phyloP scores from a whole-genome alignment of 2,888 invertebrate genomes.

The Toxonevra muliebris region DNA sequence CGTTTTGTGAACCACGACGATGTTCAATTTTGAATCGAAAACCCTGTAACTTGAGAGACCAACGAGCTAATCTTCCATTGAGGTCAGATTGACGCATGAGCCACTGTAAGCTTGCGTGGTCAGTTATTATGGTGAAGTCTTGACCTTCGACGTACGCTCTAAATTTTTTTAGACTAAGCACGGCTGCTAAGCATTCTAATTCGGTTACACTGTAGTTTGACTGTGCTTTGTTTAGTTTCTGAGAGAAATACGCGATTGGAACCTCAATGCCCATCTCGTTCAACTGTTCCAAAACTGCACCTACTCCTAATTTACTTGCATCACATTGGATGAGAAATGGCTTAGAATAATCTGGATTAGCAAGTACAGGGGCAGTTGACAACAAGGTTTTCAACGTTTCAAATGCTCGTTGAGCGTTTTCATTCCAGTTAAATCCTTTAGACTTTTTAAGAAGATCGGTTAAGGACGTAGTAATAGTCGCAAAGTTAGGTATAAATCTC shows the following conservation, averaged over 20 bases:
- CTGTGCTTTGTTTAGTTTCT: slow-evolving; percentile 36
- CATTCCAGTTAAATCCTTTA: background rate
- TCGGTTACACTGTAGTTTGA: slow-evolving; percentile 31
- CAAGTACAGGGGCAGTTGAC: slow-evolving; percentile 11
- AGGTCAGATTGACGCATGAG: slow-evolving; percentile 25
- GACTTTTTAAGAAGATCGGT: slow-evolving; percentile 22
- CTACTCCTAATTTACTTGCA: slow-evolving; percentile 22
- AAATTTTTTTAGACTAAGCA: too few species aligned
- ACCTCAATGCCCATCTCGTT: slow-evolving; percentile 22
- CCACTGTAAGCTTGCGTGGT: too few species aligned
- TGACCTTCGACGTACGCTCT: too few species aligned
- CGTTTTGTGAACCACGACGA: slow-evolving; percentile 23
- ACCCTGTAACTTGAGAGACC: slow-evolving; percentile 29
- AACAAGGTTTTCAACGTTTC: slow-evolving; percentile 1
- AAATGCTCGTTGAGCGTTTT: slow-evolving; percentile 20
- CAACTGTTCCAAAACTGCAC: slow-evolving; percentile 27
- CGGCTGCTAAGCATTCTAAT: slow-evolving; percentile 20
- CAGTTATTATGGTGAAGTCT: too few species aligned
- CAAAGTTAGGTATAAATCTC: slow-evolving; percentile 32
- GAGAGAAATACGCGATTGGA: too few species aligned
- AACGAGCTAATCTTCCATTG: slow-evolving; percentile 26
- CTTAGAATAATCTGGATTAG: slow-evolving; percentile 24
- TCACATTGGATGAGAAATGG: slow-evolving; percentile 31
- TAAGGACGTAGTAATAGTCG: slow-evolving; percentile 10
- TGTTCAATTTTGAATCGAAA: slow-evolving; percentile 27